These are phyloP conservation scores for Drosophila eugracilis DNA, from an alignment of 1,140 invertebrate genomes.

Conservation along the genomic window DNA sequence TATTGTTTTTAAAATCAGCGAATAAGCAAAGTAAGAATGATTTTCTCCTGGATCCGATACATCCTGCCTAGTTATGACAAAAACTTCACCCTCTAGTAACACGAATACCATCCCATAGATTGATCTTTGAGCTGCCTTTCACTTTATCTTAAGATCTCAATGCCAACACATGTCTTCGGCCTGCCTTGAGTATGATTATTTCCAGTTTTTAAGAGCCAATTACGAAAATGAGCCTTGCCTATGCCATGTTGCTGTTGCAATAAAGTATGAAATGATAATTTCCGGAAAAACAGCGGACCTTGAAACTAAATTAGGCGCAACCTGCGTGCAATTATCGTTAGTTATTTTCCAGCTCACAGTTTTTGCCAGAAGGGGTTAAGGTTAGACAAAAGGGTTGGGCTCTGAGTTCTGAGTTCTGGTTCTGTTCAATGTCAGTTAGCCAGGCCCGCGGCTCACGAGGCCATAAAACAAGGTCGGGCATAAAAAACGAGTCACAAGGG, in stretches of 20 bases:
- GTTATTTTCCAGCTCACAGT: constrained; percentile 47
- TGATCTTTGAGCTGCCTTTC: constrained; percentile 3
- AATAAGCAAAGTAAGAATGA: no score
- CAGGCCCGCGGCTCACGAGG: constrained; percentile 43
- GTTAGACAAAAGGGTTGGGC: constrained; percentile 43
- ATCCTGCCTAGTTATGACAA: no score
- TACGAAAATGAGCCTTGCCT: constrained; percentile 44
- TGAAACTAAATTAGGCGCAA: constrained; percentile 78
- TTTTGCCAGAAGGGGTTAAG: constrained; percentile 66
- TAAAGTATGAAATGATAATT: constrained; percentile 71
- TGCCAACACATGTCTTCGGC: constrained; percentile 10
- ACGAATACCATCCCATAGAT: neutral
- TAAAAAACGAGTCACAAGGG: constrained; percentile 61
- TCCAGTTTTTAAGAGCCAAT: constrained; percentile 67
- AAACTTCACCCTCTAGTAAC: no score
- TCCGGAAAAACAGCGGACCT: constrained; percentile 69
- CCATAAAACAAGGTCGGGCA: constrained; percentile 64
- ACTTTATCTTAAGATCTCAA: neutral
- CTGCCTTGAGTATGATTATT: constrained; percentile 67
- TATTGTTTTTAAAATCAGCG: no score
- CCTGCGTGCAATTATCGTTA: constrained; percentile 80
- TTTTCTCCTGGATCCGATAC: no score
- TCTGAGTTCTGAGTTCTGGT: constrained; percentile 30
- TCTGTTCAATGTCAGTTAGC: constrained; percentile 60
- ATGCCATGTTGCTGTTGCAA: constrained; percentile 61